Evolutionary conservation across 2,113 vertebrate species (phyloP), one percentile per base, ranked within the genome.

Genomic region (Nothocercus julius): DNA sequence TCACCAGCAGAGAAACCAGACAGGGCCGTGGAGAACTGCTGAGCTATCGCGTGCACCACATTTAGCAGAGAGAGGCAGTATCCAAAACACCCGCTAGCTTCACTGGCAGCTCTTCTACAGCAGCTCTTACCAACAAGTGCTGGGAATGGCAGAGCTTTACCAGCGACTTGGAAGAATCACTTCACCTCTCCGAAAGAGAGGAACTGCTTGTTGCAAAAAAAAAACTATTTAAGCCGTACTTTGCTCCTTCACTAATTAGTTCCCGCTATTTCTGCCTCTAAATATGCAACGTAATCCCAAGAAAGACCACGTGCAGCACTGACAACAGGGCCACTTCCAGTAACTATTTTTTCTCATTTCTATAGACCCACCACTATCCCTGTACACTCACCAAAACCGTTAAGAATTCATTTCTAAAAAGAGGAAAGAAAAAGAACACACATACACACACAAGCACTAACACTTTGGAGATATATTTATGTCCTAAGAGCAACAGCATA

Each of bases 311-410:
- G 59, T 30, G 34, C 68, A 83, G 64, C 40, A 54, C 9, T n/a
- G 54, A 87, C 79, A 92, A 53, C 56, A 82, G 58, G 69, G 63
- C 59, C 49, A 7, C 69, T 88, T 85, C 92, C n/a, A 91, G 89
- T 21, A 76, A 93, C 89, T 92, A 94, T 40, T 90, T 91, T 77
- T 70, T 94, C 91, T 89, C 47, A 75, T 74, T 93, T 85, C 61
- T 69, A 14, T 17, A 47, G 34, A 68, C 78, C 28, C 24, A 36
- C 16, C 53, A 34, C 38, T 62, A 56, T 12, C 72, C 32, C 70
- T 5, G 19, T 68, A 92, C 95, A 77, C 19, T 44, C 54, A 32
- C 34, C 79, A 82, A 61, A 85, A 64, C 77, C 56, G 76, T 15
- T 15, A 51, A 54, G 53, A 95, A 68, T 42, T 59, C 76, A 68